Base-by-base conservation (phyloP, 53 echinoderm and acorn worm species). In the Paelopatides confundens region DNA sequence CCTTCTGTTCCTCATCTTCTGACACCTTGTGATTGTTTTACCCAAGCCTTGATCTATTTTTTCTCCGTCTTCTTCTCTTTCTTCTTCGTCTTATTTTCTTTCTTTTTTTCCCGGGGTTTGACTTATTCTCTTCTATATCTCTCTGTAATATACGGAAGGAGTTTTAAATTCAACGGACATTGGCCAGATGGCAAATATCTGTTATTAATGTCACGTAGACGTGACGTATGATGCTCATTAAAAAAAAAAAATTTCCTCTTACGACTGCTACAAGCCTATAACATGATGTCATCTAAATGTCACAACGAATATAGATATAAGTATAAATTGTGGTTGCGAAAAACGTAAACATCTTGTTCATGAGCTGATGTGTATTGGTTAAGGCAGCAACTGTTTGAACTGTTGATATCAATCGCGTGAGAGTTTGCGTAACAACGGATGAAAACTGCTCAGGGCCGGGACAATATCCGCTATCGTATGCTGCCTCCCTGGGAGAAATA, bases 41-140 rank as follows among this genome's bases (percentile, higher is more conserved):
- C 40, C 46, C 17, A 46, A 74, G 74, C 40, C 74, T 74, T 74
- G 74, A 74, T 74, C 74, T 74, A 74, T 39, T 74, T 74, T 74
- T 58, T 58, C 5, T 18, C 58, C 58, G 1, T 58, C 58, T n/a
- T 58, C 21, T 58, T 21, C 23, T 5, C 24, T 21, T 26, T 58
- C 58, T 58, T 54, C 24, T 58, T 23, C 58, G 15, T 58, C 24
- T n/a, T 58, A 15, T 15, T 21, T 2, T n/a, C 24, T n/a, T 21
- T 58, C 21, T 58, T 21, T 58, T 23, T 58, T 39, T 37, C 27
- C 74, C 74, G 35, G 74, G 40, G 74, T 74, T 46, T 46, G 30
- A 35, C 74, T 74, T 46, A 23, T 46, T 21, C 24, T 58, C 24
- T 21, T 58, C n/a, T 21, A 5, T 58, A n/a, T 18, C 17, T 6